Conservation (phyloP, 2,113 vertebrate species). For the Deroptyus accipitrinus region DNA sequence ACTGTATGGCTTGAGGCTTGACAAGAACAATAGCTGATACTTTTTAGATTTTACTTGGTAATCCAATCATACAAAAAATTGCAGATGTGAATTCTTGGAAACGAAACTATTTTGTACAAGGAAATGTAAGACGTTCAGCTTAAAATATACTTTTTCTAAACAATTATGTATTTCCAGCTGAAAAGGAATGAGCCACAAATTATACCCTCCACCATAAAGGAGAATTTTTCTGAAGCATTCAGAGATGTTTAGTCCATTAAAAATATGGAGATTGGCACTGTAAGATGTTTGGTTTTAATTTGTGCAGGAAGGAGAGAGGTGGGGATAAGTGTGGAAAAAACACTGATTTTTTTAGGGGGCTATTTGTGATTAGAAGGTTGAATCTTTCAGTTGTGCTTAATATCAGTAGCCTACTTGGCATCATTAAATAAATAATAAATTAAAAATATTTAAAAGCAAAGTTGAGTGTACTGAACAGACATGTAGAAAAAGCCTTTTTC, state of each 20-base stretch:
- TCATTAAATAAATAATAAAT: background rate
- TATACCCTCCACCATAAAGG: background rate
- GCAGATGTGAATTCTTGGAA: background rate
- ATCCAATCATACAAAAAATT: background rate
- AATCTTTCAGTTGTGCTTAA: background rate
- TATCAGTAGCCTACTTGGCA: background rate
- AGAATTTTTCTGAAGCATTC: background rate
- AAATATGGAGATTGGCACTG: background rate
- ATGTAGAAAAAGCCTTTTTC: background rate
- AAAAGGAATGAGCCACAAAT: background rate
- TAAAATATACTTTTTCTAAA: background rate
- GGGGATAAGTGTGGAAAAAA: background rate
- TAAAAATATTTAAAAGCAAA: background rate
- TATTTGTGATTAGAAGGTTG: background rate
- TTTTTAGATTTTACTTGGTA: background rate
- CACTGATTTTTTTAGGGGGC: background rate
- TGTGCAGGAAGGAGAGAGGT: background rate
- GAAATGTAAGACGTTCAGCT: background rate
- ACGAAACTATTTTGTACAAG: background rate
- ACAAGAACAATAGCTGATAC: background rate
- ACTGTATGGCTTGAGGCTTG: background rate
- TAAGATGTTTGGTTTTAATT: background rate
- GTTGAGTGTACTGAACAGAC: background rate
- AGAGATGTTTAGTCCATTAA: background rate
- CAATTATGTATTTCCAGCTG: background rate